phyloP scores from a whole-genome alignment of 2,113 vertebrate species.

The Scomber scombrus region DNA sequence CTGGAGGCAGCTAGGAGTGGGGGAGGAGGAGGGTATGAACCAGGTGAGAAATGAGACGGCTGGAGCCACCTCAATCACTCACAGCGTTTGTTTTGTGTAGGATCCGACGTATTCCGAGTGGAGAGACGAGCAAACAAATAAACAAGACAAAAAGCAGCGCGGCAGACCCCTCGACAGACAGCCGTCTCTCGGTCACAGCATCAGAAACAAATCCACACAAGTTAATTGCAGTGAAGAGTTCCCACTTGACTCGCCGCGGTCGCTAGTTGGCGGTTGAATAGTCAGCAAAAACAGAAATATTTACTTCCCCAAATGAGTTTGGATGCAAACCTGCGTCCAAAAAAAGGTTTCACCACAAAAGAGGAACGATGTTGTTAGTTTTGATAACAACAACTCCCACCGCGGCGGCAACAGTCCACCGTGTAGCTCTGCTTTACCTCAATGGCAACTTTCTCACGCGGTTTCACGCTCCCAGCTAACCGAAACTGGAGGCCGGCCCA shows the following conservation, averaged over 20 bases:
- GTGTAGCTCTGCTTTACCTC: conserved; percentile 69
- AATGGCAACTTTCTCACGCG: conserved; percentile 86
- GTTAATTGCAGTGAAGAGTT: conserved; percentile 76
- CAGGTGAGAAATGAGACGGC: conserved; percentile 65
- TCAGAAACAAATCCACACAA: conserved; percentile 72
- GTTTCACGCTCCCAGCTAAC: conserved; percentile 82
- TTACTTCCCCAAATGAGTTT: conserved; percentile 52
- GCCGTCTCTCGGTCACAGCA: conserved; percentile 43
- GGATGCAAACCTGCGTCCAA: conserved; percentile 29
- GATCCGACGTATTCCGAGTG: conserved; percentile 65
- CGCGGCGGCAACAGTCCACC: conserved; percentile 15
- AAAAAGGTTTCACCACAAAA: conserved; percentile 36
- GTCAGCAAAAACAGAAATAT: conserved; percentile 56
- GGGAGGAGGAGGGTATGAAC: background rate
- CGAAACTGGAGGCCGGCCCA: conserved; percentile 61
- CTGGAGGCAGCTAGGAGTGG: conserved; percentile 35
- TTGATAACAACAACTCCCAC: conserved; percentile 72
- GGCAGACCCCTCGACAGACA: conserved; percentile 36
- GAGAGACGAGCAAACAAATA: conserved; percentile 14
- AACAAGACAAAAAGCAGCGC: conserved; percentile 29
- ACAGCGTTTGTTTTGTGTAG: conserved; percentile 19
- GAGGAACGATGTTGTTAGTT: conserved; percentile 53
- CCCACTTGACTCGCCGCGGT: conserved; percentile 76
- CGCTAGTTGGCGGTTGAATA: conserved; percentile 47
- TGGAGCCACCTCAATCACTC: conserved; percentile 42